Conservation (phyloP, 2,888 invertebrate genomes). For the Latrodectus hesperus region DNA sequence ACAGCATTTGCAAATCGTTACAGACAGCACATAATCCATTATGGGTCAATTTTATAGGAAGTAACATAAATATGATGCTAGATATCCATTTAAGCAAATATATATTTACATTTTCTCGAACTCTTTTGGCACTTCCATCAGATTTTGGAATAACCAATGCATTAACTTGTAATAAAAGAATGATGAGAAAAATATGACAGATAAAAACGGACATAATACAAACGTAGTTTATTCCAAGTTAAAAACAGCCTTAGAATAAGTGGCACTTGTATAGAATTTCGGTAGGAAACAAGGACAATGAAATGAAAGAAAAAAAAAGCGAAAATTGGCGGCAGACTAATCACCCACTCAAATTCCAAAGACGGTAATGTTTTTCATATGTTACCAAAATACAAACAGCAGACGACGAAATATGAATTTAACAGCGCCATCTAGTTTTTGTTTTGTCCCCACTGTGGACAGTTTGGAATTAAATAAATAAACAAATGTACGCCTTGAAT, state of each 20-base stretch:
- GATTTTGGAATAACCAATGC: constrained; percentile 59
- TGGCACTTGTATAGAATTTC: constrained; percentile 26
- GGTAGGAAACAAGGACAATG: constrained; percentile 23
- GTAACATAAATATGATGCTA: too few relatives aligned
- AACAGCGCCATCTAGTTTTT: constrained; percentile 42
- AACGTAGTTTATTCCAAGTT: constrained; percentile 9
- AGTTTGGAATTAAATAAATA: neutral
- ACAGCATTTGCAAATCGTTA: too few relatives aligned
- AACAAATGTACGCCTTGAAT: neutral
- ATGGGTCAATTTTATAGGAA: too few relatives aligned
- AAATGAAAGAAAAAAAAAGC: constrained; percentile 22
- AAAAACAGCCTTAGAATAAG: constrained; percentile 20
- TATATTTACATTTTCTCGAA: constrained; percentile 51
- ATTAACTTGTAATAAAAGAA: constrained; percentile 10
- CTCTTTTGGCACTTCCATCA: constrained; percentile 45
- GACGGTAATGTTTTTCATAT: constrained; percentile 65
- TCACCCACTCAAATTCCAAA: constrained; percentile 65
- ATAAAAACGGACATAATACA: constrained; percentile 28
- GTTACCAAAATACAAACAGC: constrained; percentile 33
- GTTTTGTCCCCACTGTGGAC: neutral
- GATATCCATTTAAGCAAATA: neutral
- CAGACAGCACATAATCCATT: too few relatives aligned
- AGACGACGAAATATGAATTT: constrained; percentile 25
- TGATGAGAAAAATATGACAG: constrained; percentile 1
- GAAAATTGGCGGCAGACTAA: constrained; percentile 28